These are phyloP conservation scores for Priocnemis perturbator DNA, from an alignment of 2,888 invertebrate genomes.

Conservation along the genomic window DNA sequence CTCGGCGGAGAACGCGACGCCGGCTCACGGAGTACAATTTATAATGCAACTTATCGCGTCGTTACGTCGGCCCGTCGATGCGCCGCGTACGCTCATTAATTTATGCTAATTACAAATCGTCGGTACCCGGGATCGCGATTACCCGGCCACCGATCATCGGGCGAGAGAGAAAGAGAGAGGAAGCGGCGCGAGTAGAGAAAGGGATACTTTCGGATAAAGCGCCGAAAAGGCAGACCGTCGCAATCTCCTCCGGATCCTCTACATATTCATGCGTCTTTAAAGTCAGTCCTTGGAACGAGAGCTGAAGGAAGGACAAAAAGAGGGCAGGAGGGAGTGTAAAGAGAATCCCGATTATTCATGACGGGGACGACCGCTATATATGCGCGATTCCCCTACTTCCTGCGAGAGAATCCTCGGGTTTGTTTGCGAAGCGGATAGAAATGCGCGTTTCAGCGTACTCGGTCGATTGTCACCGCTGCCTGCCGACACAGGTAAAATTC, in stretches of 20 bases:
- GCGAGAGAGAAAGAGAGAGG: neutral
- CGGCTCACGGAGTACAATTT: neutral
- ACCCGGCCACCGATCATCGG: constrained; percentile 30
- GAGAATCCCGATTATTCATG: constrained; percentile 69
- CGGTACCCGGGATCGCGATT: constrained; percentile 30
- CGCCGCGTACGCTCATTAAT: constrained; percentile 27
- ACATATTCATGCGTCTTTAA: constrained; percentile 70
- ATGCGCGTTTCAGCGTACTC: constrained; percentile 44
- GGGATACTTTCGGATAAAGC: constrained; percentile 15
- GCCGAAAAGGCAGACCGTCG: constrained; percentile 31
- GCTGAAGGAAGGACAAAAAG: constrained; percentile 41
- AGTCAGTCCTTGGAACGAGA: constrained; percentile 48
- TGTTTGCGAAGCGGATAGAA: constrained; percentile 49
- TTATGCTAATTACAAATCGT: constrained; percentile 47
- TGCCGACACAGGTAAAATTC: constrained; percentile 43
- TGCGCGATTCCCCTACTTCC: too few species aligned
- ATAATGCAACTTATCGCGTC: neutral
- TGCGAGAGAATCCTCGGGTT: constrained; percentile 29
- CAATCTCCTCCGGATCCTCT: constrained; percentile 38
- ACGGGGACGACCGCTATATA: constrained; percentile 22
- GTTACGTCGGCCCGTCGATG: neutral
- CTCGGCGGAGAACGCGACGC: neutral
- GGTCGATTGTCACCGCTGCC: constrained; percentile 43
- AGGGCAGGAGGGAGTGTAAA: constrained; percentile 30
- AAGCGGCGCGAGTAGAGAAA: neutral